Evolutionary conservation across 2,888 invertebrate genomes (phyloP).

Genomic region (Tuberolachnus salignus): DNA sequence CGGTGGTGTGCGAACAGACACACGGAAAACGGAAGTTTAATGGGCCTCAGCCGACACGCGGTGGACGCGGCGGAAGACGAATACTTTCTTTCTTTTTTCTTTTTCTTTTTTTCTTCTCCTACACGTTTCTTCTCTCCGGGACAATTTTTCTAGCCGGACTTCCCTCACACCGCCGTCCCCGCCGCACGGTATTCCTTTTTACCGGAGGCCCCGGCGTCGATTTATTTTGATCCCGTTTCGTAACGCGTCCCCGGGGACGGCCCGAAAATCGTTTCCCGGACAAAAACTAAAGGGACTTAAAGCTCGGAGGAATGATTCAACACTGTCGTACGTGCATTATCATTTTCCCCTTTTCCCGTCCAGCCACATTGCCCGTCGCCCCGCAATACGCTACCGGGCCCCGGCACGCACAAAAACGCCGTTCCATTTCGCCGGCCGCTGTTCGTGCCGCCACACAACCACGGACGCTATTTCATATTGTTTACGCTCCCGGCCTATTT

Average conservation of each 20-base stretch:
- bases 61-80: constrained; percentile 10
- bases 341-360: constrained; percentile 44
- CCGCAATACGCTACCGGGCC: neutral
- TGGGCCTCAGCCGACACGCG: constrained; percentile 20
- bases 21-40: constrained; percentile 51
- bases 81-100: constrained; percentile 19
- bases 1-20: constrained; percentile 20
- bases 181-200: constrained; percentile 36
- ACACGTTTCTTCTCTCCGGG: constrained; percentile 30
- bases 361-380: neutral
- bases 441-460: neutral
- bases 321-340: constrained; percentile 56
- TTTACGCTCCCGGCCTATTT: neutral
- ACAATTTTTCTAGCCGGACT: constrained; percentile 47
- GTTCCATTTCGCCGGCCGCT: constrained; percentile 15
- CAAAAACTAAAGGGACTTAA: constrained; percentile 54
- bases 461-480: constrained; percentile 30
- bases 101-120: too few species aligned
- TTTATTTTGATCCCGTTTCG: constrained; percentile 56
- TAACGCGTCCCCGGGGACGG: constrained; percentile 52
- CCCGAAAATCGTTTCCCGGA: constrained; percentile 51
- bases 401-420: constrained; percentile 34
- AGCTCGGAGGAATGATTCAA: constrained; percentile 56
- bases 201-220: constrained; percentile 53
- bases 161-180: neutral